Evolutionary conservation across 23 tunicate genomes (phyloP).

Genomic region (Styela plicata): DNA sequence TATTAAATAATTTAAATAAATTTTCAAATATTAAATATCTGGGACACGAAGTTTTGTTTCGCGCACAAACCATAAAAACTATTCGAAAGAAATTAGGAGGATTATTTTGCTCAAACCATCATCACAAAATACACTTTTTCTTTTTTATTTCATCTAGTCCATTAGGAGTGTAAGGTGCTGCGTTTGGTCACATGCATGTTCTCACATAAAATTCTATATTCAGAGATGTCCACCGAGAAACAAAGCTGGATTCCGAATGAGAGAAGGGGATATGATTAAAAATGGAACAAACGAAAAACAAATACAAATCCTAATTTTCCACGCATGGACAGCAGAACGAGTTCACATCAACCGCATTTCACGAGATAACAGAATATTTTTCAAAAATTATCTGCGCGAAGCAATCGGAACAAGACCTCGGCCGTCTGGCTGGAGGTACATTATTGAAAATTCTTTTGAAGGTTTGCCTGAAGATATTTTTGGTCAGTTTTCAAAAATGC

Average conservation of each 20-base stretch:
- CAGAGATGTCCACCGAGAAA: conserved; percentile 34
- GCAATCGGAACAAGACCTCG: conserved; percentile 54
- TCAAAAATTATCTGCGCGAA: conserved; percentile 18
- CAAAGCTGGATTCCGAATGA: conserved; percentile 33
- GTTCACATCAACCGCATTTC: conserved; percentile 7
- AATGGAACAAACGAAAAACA: conserved; percentile 10
- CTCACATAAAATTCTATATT: neutral
- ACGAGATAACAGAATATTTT: conserved; percentile 25
- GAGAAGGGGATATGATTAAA: conserved; percentile 26
- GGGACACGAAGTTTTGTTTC: too few species aligned
- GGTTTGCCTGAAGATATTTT: conserved; percentile 39
- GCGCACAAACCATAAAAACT: too few species aligned
- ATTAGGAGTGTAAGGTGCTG: too few species aligned
- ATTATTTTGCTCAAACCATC: too few species aligned
- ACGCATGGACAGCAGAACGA: conserved; percentile 67
- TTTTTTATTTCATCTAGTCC: too few species aligned
- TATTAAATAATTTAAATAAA: too few species aligned
- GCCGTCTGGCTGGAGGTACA: conserved; percentile 59
- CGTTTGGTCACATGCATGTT: too few species aligned
- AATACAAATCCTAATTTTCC: conserved; percentile 42
- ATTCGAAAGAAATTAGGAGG: too few species aligned
- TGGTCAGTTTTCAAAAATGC: too few species aligned
- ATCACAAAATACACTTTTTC: too few species aligned
- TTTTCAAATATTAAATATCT: too few species aligned
- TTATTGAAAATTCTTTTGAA: conserved; percentile 44